Evolutionary conservation across 2,888 invertebrate species (phyloP).

Genomic region (Teleiodes luculella): DNA sequence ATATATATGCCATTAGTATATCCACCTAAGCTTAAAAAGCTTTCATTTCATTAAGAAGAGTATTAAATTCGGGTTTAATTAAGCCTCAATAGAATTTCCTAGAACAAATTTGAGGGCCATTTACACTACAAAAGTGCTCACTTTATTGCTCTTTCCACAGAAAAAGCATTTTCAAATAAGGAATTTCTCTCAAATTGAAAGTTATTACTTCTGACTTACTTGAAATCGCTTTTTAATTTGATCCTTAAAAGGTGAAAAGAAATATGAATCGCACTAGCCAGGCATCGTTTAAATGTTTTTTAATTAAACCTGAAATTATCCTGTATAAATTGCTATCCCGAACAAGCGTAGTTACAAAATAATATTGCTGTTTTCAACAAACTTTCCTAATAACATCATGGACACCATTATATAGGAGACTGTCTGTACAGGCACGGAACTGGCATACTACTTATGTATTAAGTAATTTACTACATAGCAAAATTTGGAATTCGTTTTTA

Average conservation of each 20-base stretch:
- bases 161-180: background rate
- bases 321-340: slow-evolving; percentile 14
- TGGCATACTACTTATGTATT: too few species aligned
- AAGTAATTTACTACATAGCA: too few species aligned
- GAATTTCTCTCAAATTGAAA: background rate
- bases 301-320: slow-evolving; percentile 16
- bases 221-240: slow-evolving; percentile 5
- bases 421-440: background rate
- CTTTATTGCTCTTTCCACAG: background rate
- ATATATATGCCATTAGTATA: too few species aligned
- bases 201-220: background rate
- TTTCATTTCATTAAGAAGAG: too few species aligned
- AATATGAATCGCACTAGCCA: background rate
- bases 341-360: slow-evolving; percentile 14
- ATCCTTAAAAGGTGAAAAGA: slow-evolving; percentile 1
- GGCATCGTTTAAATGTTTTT: slow-evolving; percentile 8
- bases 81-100: too few species aligned
- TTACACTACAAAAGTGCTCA: background rate
- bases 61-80: too few species aligned
- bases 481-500: too few species aligned
- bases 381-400: slow-evolving; percentile 32
- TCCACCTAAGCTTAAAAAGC: too few species aligned
- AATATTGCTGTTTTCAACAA: slow-evolving; percentile 21
- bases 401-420: slow-evolving; percentile 29
- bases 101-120: too few species aligned